Conservation (phyloP, 2,113 vertebrate genomes). For the Lepisosteus osseus region DNA sequence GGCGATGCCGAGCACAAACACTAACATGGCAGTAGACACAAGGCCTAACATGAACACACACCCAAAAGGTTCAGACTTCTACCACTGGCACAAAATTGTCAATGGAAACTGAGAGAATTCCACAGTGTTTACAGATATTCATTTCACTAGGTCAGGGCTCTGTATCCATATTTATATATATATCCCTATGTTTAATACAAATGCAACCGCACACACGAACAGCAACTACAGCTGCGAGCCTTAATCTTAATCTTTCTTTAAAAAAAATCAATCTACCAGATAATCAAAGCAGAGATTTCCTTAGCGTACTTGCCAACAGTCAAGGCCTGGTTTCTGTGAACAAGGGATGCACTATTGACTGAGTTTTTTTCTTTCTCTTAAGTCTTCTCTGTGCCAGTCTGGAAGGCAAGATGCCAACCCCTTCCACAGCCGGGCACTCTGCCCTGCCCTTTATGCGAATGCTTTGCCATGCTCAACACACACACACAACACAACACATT, state of each 20-base stretch:
- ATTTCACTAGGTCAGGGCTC: too few species aligned
- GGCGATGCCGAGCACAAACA: too few species aligned
- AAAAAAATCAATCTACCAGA: slow-evolving; percentile 74
- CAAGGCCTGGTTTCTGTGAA: slow-evolving; percentile 68
- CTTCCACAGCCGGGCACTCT: slow-evolving; percentile 71
- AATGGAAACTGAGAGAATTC: too few species aligned
- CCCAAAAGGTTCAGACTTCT: too few species aligned
- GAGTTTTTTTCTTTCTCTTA: slow-evolving; percentile 58
- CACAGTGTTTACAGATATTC: too few species aligned
- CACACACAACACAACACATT: slow-evolving; percentile 29
- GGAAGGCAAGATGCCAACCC: slow-evolving; percentile 71
- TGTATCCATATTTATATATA: background rate
- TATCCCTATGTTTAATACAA: background rate
- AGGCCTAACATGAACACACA: too few species aligned
- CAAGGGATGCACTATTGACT: slow-evolving; percentile 76
- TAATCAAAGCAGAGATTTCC: slow-evolving; percentile 70
- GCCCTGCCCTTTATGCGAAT: slow-evolving; percentile 81
- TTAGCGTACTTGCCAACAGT: slow-evolving; percentile 65
- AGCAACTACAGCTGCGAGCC: slow-evolving; percentile 54
- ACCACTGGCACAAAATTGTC: too few species aligned
- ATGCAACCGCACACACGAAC: slow-evolving; percentile 19
- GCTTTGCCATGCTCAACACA: slow-evolving; percentile 59
- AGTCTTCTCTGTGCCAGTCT: slow-evolving; percentile 64
- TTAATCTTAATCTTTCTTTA: slow-evolving; percentile 41
- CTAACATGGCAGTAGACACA: too few species aligned